Percentiles rank a stretch among this genome's conserved stretches.
phyloP scores from a whole-genome alignment of 1,140 invertebrate species.

The Dendrolimus kikuchii region DNA sequence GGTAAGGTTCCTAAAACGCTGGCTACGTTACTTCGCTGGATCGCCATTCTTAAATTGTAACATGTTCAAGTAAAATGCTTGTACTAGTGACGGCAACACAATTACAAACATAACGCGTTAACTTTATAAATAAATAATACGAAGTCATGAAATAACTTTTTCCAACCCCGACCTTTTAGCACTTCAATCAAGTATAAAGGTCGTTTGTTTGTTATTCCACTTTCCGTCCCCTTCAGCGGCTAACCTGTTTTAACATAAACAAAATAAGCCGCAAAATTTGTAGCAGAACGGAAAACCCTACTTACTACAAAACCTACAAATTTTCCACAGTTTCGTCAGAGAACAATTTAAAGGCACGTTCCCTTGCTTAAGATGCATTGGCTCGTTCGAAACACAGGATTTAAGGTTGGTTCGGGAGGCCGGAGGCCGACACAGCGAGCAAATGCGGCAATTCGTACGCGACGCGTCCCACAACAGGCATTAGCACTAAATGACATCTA shows the following conservation, averaged over 20 bases:
- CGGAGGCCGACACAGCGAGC: conserved; percentile 39
- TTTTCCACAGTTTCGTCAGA: conserved; percentile 34
- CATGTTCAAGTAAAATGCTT: too few species aligned
- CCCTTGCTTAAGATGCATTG: conserved; percentile 64
- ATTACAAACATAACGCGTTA: too few species aligned
- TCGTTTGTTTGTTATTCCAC: conserved; percentile 8
- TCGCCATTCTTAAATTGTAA: too few species aligned
- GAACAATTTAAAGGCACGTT: conserved; percentile 51
- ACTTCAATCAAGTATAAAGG: conserved; percentile 10
- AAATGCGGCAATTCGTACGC: conserved; percentile 65
- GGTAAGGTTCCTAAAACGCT: too few species aligned
- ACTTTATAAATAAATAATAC: too few species aligned
- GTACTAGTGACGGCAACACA: too few species aligned
- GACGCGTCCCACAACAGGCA: conserved; percentile 52
- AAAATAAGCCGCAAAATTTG: conserved; percentile 13
- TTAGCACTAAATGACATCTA: conserved; percentile 67
- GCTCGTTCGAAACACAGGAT: conserved; percentile 60
- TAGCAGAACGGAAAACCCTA: conserved; percentile 7
- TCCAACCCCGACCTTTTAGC: conserved; percentile 2
- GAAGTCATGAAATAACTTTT: neutral
- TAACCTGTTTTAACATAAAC: conserved; percentile 9
- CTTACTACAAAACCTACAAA: conserved; percentile 15
- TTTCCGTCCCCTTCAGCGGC: conserved; percentile 4
- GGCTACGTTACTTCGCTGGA: too few species aligned
- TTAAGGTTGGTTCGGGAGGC: conserved; percentile 49